phyloP scores from a whole-genome alignment of 2,113 vertebrate species.

The Loxodonta africana region DNA sequence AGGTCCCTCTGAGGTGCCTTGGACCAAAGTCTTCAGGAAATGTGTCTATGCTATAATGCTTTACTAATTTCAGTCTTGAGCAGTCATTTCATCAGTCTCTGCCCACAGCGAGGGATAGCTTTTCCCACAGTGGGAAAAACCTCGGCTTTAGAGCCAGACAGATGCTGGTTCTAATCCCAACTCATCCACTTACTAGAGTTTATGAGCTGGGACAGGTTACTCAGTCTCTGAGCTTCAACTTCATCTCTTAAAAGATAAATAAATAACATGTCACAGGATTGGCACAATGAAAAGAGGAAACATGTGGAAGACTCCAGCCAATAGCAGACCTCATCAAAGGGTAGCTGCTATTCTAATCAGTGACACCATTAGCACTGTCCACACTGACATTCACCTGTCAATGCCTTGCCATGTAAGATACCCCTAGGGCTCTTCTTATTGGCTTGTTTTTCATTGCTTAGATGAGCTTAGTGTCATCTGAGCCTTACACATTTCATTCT shows the following conservation, averaged over 20 bases:
- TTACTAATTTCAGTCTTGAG: conserved; percentile 29
- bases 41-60: background rate
- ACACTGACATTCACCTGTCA: background rate
- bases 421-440: background rate
- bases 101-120: background rate
- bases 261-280: background rate
- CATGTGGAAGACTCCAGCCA: background rate
- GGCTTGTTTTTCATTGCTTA: background rate
- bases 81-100: background rate
- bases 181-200: background rate
- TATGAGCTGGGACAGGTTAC: background rate
- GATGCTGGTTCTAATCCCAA: background rate
- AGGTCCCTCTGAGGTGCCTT: background rate
- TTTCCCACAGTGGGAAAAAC: background rate
- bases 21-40: conserved; percentile 27
- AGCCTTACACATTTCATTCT: background rate
- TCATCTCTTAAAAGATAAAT: background rate
- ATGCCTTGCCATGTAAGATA: background rate
- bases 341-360: background rate
- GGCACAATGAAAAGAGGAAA: background rate
- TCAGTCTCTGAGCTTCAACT: background rate
- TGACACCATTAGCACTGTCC: background rate
- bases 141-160: background rate
- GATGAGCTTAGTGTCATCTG: background rate
- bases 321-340: background rate